These are phyloP conservation scores for Sitodiplosis mosellana DNA, from an alignment of 1,140 invertebrate species.

Conservation along the genomic window DNA sequence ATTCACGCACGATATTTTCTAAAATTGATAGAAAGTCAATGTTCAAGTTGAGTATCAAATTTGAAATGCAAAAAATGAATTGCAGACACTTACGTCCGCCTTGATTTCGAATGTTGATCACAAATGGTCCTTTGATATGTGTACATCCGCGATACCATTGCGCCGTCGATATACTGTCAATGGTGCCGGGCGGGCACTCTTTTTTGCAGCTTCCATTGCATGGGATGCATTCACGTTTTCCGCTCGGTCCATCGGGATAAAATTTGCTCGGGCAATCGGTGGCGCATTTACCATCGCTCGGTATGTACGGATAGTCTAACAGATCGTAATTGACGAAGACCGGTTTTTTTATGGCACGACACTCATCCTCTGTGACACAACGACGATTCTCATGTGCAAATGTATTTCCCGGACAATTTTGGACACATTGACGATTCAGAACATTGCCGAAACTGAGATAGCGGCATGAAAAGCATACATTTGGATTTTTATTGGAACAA, in stretches of 20 bases:
- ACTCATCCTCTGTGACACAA: slow-evolving; percentile 59
- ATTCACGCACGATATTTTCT: slow-evolving; percentile 54
- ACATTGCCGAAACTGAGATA: slow-evolving; percentile 34
- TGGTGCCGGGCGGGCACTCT: slow-evolving; percentile 43
- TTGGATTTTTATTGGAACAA: slow-evolving; percentile 38
- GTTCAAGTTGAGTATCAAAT: too few species aligned
- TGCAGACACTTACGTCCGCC: slow-evolving; percentile 37
- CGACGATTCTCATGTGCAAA: slow-evolving; percentile 30
- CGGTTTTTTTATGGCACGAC: slow-evolving; percentile 38
- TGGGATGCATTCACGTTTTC: slow-evolving; percentile 25
- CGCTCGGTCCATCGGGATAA: slow-evolving; percentile 22
- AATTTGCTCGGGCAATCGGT: slow-evolving; percentile 58
- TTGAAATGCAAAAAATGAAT: too few species aligned
- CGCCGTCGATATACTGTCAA: slow-evolving; percentile 57
- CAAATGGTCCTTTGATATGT: slow-evolving; percentile 55
- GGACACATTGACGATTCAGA: slow-evolving; percentile 42
- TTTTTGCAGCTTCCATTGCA: slow-evolving; percentile 39
- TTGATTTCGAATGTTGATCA: slow-evolving; percentile 52
- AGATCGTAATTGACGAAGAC: neutral
- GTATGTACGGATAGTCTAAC: slow-evolving; percentile 27
- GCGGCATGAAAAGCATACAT: slow-evolving; percentile 59
- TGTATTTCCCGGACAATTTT: slow-evolving; percentile 45
- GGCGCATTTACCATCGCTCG: slow-evolving; percentile 44
- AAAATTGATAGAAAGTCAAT: slow-evolving; percentile 7
- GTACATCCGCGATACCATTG: slow-evolving; percentile 70